Evolutionary conservation across 2,113 vertebrate genomes (phyloP).

Genomic region (Muscicapa adusta): DNA sequence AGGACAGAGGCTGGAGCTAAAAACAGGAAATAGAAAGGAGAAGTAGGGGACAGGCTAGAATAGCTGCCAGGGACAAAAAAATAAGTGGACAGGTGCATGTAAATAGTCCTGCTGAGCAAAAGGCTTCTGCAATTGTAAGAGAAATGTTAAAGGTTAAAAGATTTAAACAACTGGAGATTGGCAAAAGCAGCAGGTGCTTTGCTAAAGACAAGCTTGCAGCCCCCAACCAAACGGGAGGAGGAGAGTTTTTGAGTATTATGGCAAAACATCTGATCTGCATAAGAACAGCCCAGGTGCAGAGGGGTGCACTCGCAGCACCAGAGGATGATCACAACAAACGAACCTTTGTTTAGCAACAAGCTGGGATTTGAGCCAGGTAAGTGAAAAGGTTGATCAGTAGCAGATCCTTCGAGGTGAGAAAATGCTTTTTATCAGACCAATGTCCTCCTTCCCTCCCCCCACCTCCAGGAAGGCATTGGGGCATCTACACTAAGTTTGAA

Average conservation of each 20-base stretch:
- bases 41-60: neutral
- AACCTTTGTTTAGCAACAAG: neutral
- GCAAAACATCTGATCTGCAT: neutral
- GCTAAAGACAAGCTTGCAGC: neutral
- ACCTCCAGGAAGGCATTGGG: accelerated
- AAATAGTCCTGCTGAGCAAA: neutral
- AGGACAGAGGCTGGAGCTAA: neutral
- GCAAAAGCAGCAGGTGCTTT: neutral
- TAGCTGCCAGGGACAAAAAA: neutral
- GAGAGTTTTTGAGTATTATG: neutral
- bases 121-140: neutral
- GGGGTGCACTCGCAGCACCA: accelerated
- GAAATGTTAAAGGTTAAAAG: neutral
- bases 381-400: neutral
- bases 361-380: neutral
- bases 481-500: neutral
- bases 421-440: neutral
- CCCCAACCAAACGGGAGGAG: accelerated
- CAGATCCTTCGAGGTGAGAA: neutral
- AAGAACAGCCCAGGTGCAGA: neutral
- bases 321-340: neutral
- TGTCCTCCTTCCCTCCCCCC: neutral
- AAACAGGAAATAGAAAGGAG: neutral
- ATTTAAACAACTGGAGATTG: neutral
- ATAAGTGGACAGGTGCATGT: neutral